Evolutionary conservation across 2,113 vertebrate genomes (phyloP).

Genomic region (Halcyon malimbica): DNA sequence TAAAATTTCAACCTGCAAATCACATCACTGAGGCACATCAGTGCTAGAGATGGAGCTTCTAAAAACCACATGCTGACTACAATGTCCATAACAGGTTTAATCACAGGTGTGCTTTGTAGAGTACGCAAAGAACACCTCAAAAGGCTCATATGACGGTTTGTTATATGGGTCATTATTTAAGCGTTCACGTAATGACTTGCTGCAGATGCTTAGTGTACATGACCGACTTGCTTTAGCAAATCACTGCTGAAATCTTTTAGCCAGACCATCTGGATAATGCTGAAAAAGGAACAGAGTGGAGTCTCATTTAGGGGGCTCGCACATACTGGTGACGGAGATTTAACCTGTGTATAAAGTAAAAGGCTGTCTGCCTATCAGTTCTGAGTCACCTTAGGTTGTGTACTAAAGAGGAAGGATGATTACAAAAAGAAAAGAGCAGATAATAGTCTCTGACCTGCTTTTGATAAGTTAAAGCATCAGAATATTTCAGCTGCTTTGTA

Average conservation of each 20-base stretch:
- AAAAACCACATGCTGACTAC: rapidly evolving
- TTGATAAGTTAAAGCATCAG: background rate
- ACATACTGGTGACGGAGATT: background rate
- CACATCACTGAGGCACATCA: background rate
- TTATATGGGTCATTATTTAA: background rate
- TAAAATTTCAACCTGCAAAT: background rate
- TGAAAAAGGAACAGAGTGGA: background rate
- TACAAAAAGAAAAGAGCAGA: background rate
- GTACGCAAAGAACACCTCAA: background rate
- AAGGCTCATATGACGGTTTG: background rate
- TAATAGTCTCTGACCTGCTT: background rate
- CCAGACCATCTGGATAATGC: background rate
- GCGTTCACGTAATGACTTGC: background rate
- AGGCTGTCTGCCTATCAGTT: background rate
- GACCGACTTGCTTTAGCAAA: background rate
- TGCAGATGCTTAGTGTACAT: background rate
- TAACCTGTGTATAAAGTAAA: background rate
- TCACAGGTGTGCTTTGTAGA: background rate
- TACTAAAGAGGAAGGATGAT: background rate
- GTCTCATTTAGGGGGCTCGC: background rate
- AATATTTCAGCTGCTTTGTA: background rate
- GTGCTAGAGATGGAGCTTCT: background rate
- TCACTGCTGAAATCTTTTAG: background rate
- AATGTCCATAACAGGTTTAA: background rate
- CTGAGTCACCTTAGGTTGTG: background rate